A percentile compares a stretch with the other conserved stretches of the same genome.
phyloP scores from a whole-genome alignment of 2,797 vertebrate genomes.

The Leptodactylus fallax region DNA sequence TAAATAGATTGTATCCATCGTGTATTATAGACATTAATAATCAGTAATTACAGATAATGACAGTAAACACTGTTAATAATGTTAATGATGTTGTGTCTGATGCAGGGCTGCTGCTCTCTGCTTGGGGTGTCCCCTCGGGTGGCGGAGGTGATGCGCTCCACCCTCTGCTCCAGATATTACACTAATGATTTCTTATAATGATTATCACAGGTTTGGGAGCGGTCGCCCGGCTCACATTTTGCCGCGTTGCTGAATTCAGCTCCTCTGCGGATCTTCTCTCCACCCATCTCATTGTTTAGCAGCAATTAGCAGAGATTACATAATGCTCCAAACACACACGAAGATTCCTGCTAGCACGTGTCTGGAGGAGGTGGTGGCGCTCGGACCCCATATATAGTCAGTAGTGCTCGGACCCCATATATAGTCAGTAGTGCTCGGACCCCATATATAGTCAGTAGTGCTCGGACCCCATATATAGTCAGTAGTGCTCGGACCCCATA shows the following conservation, averaged over 20 bases:
- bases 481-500: too few species aligned
- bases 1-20: too few species aligned
- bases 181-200: conserved; percentile 5
- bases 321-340: too few species aligned
- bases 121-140: not conserved
- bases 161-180: not conserved
- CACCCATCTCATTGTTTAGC: not conserved
- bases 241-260: not conserved
- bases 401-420: too few species aligned
- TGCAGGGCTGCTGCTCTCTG: not conserved
- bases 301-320: not conserved
- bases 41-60: too few species aligned
- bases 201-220: not conserved
- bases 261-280: not conserved
- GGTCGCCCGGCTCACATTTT: not conserved
- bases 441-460: too few species aligned
- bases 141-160: not conserved
- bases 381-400: too few species aligned
- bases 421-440: too few species aligned
- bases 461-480: too few species aligned
- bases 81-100: not conserved
- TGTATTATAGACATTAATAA: too few species aligned
- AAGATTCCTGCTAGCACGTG: not conserved
- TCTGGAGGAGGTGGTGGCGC: not conserved
- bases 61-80: not conserved